phyloP scores from a whole-genome alignment of 2,888 invertebrate genomes.

The Leptinotarsa rubiginosa region DNA sequence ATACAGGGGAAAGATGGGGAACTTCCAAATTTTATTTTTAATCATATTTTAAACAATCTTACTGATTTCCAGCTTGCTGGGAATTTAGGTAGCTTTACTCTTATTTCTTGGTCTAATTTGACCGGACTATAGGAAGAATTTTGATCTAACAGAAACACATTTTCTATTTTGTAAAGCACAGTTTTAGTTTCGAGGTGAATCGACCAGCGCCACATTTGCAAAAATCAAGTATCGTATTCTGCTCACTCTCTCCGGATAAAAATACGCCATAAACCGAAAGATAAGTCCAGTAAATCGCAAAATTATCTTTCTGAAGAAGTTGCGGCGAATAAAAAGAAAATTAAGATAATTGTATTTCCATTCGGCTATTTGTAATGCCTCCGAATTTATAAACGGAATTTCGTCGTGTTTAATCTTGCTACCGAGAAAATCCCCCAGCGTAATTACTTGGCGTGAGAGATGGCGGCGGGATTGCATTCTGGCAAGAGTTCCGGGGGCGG shows the following conservation, averaged over 20 bases:
- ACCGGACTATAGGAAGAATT: too few species aligned
- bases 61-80: too few species aligned
- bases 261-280: slow-evolving; percentile 23
- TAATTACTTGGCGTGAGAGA: slow-evolving; percentile 64
- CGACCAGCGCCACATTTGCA: not conserved
- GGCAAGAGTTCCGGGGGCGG: slow-evolving; percentile 50
- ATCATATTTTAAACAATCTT: too few species aligned
- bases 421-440: slow-evolving; percentile 63
- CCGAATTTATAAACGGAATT: slow-evolving; percentile 64
- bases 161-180: too few species aligned
- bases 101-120: too few species aligned
- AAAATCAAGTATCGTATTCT: not conserved
- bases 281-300: slow-evolving; percentile 50
- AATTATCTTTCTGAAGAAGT: slow-evolving; percentile 58
- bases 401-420: slow-evolving; percentile 63
- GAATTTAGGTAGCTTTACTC: too few species aligned
- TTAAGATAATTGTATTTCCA: slow-evolving; percentile 66
- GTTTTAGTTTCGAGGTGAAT: too few species aligned
- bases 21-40: too few species aligned
- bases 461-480: slow-evolving; percentile 60
- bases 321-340: slow-evolving; percentile 60
- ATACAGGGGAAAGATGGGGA: too few species aligned
- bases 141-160: too few species aligned
- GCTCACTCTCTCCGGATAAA: not conserved
- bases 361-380: slow-evolving; percentile 64